Evolutionary conservation across 2,113 vertebrate species (phyloP).

Genomic region (Ptychochromis oligacanthus): DNA sequence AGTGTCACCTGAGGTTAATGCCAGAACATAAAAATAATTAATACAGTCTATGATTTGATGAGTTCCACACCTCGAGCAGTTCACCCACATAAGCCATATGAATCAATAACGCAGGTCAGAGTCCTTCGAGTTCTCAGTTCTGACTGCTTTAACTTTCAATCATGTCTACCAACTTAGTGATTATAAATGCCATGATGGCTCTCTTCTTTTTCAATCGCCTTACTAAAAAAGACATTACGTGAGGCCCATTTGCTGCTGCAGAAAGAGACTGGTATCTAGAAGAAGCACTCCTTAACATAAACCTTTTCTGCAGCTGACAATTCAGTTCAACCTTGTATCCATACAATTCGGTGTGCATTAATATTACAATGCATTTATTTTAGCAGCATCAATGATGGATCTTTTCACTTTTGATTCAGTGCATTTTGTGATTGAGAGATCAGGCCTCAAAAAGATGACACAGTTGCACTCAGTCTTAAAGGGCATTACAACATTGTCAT

Average conservation of each 20-base stretch:
- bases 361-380: constrained; percentile 1
- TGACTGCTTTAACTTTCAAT: constrained; percentile 68
- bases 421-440: not conserved
- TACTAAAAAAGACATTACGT: constrained; percentile 64
- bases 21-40: constrained; percentile 63
- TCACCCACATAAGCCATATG: constrained; percentile 54
- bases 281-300: constrained; percentile 22
- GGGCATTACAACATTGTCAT: not conserved
- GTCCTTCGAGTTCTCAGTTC: constrained; percentile 51
- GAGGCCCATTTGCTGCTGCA: constrained; percentile 46
- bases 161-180: constrained; percentile 60
- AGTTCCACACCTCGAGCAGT: constrained; percentile 45
- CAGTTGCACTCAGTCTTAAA: not conserved
- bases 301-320: constrained; percentile 14
- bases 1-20: constrained; percentile 47
- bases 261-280: constrained; percentile 18
- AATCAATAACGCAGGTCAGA: constrained; percentile 59
- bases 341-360: constrained; percentile 21
- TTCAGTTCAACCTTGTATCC: not conserved
- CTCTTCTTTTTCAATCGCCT: constrained; percentile 69
- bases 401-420: constrained; percentile 13
- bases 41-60: constrained; percentile 54
- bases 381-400: not conserved
- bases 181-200: constrained; percentile 66
- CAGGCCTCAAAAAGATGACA: not conserved